Evolutionary conservation across 2,888 invertebrate species (phyloP), one percentile per base, ranked within the genome.

Genomic region (Pseudanteris insignis): DNA sequence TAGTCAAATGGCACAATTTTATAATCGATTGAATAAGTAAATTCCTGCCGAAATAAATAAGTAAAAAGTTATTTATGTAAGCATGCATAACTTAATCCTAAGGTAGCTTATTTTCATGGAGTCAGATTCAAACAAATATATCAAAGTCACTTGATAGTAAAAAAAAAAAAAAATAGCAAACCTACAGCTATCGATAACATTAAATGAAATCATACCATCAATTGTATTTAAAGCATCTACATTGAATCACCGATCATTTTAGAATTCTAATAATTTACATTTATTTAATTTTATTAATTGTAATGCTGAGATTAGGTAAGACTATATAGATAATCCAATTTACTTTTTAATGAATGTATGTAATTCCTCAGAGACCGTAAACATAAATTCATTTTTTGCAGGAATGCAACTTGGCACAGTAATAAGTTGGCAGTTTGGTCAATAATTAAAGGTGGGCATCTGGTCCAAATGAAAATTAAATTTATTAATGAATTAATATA

Each of bases 311-410:
- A 28, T 50, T 53, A 43, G 43, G 43, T 53, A 53, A 43, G 40
- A 36, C 7, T 25, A n/a, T 32, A 3, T 29, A 43, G 13, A 37
- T 10, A 38, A 38, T 9, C n/a, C 11, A 38, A 14, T 26, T 8
- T 36, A 6, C 18, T 13, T 32, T 32, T 15, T 14, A 34, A 9
- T n/a, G n/a, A n/a, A n/a, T 36, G 1, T 44, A 32, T 61, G 61
- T 61, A 12, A 71, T 70, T 71, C 69, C 70, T 70, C 68, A 70
- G 70, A 74, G 69, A 67, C 67, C 72, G 67, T 73, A 73, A 65
- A 70, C 43, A 64, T 65, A 41, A 69, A 12, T 67, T 75, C 70
- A 50, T 68, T 72, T 75, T 74, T 77, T 78, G 60, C 77, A 77
- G 76, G 76, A 67, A 59, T 64, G 63, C 67, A 64, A 66, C 66